Conservation (phyloP, 2,888 invertebrate genomes). For the Tipula confusa region DNA sequence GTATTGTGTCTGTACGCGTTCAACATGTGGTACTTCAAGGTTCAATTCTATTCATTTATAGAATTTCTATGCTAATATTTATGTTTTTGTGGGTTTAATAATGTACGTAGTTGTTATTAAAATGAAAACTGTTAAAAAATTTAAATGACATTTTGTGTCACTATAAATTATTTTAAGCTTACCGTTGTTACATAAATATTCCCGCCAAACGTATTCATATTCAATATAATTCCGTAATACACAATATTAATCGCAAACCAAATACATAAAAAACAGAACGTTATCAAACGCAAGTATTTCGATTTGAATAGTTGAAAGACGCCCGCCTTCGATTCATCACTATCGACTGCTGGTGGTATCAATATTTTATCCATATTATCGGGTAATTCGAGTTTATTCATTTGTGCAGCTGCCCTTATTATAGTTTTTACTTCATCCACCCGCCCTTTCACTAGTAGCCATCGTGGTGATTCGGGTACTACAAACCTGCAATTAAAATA, state of each 20-base stretch:
- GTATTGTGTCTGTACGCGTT: background rate
- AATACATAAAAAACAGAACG: constrained; percentile 64
- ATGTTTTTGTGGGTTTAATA: background rate
- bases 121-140: background rate
- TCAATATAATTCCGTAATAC: constrained; percentile 59
- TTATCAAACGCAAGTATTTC: constrained; percentile 59
- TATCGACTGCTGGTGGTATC: constrained; percentile 52
- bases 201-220: constrained; percentile 70
- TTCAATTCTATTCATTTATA: background rate
- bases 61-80: background rate
- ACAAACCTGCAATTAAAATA: constrained; percentile 56
- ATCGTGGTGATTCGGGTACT: constrained; percentile 74
- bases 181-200: constrained; percentile 71
- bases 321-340: constrained; percentile 54
- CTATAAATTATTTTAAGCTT: constrained; percentile 42
- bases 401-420: constrained; percentile 60
- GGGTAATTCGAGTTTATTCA: constrained; percentile 62
- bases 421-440: constrained; percentile 65
- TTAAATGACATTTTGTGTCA: background rate
- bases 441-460: constrained; percentile 68
- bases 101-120: background rate
- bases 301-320: constrained; percentile 64
- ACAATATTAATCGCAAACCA: constrained; percentile 66
- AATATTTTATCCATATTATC: constrained; percentile 64
- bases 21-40: background rate